Evolutionary conservation across 2,888 invertebrate species (phyloP).

Genomic region (Sericinus montela): DNA sequence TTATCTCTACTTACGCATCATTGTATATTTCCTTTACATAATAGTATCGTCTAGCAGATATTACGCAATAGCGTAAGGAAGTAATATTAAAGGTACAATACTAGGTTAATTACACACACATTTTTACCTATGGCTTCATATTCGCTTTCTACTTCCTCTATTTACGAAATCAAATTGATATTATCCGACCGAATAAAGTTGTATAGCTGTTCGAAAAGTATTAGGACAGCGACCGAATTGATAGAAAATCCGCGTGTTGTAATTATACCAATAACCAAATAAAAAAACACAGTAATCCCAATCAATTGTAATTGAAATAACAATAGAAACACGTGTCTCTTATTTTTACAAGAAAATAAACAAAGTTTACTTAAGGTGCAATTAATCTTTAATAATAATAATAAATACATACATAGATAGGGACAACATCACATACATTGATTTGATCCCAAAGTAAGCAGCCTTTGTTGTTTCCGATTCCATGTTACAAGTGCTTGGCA

Average conservation of each 20-base stretch:
- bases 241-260: background rate
- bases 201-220: conserved; percentile 8
- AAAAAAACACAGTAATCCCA: no score
- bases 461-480: no score
- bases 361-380: no score
- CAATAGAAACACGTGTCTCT: no score
- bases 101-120: conserved; percentile 11
- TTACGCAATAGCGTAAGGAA: conserved; percentile 4
- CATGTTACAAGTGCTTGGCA: no score
- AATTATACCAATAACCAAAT: background rate
- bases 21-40: background rate
- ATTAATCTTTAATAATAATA: no score
- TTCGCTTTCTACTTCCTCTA: background rate
- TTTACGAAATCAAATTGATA: conserved; percentile 12
- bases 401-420: no score
- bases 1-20: background rate
- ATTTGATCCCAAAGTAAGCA: no score
- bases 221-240: conserved; percentile 3
- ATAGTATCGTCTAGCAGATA: background rate
- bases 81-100: conserved; percentile 7
- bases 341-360: no score
- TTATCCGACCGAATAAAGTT: conserved; percentile 14
- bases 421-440: no score
- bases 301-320: no score
- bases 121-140: conserved; percentile 8